Base-by-base conservation (phyloP, 1,140 invertebrate species). In the Drosophila orosa region DNA sequence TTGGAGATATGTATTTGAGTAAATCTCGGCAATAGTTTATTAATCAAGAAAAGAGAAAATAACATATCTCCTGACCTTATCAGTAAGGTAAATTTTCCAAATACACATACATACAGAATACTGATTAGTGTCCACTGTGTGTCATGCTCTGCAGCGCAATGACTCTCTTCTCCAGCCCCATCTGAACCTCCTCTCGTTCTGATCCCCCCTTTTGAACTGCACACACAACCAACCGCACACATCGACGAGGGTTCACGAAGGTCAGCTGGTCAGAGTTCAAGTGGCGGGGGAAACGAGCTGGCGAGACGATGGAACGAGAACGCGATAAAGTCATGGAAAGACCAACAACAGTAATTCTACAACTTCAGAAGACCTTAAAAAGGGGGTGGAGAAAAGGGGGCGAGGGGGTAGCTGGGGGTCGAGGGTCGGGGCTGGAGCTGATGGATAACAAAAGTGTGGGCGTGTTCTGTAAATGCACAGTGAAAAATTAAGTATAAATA, bases 191-290 rank as follows among this genome's bases (percentile, higher is more conserved):
- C 52, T 33, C 55, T 56, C 45, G n/a, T 25, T 50, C 50, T 13
- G 59, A 47, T 63, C 47, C 47, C 33, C 69, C 50, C 35, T 19
- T 29, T 35, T 24, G 4, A 54, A 10, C 50, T 63, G 55, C 65
- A 69, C 55, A 66, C 45, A 50, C 56, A 39, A 54, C 42, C 52
- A 44, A 54, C 42, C 52, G 39, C 37, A 57, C 37, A 61, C 48
- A 54, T 5, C 40, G 37, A 52, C 83, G 72, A 78, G 84, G 84
- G 84, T 91, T 91, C 89, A 91, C 83, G 84, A 90, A 91, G 89
- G 89, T 91, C 89, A 90, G 74, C 62, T 63, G 89, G 89, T 90
- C 89, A 91, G 78, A 91, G 89, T 91, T 91, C 89, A 90, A 87
- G 75, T 77, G 60, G 75, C 66, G 58, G 75, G 68, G 74, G 58